Evolutionary conservation across 1,140 invertebrate species (phyloP), one percentile per base, ranked within the genome.

Genomic region (honey bee (Apis mellifera)): DNA sequence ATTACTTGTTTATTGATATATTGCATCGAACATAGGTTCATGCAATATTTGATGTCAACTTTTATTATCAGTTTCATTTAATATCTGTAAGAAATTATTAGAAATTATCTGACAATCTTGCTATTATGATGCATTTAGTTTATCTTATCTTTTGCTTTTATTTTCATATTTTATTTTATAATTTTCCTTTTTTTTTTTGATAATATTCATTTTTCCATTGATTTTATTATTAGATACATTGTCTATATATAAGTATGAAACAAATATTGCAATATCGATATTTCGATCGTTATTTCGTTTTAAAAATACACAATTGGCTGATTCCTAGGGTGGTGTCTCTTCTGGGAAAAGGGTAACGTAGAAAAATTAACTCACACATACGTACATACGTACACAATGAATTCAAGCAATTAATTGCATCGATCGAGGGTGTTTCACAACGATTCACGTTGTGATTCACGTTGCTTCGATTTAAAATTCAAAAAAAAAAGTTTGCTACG

Each of bases 61-160:
- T 32, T 3, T 32, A 32, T 74, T 74, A 74, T 74, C 32, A 13
- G 11, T 15, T 52, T 0, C 19, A n/a, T 12, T 74, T 55, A 50
- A 74, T 62, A 74, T 62, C 32, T 19, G 9, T 13, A 32, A 57
- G 26, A 59, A 54, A 17, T 70, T 72, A 8, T 42, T 72, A 32
- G 54, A 42, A 72, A 50, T 50, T 17, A 48, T 23, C 21, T 50
- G 42, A 17, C 11, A 8, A 52, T 62, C 12, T 7, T 12, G 9
- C 42, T 52, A 52, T 13, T 48, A n/a, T 7, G 48, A 57, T 15
- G 55, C 2, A 42, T 17, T 7, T 52, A 23, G 8, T 21, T n/a
- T 2, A 50, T 52, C 42, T 23, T 50, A 78, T 78, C 76, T 78
- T 78, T 70, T 78, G 66, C 4, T 52, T 12, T 11, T 9, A 9